phyloP scores from a whole-genome alignment of 1,140 invertebrate species.

The Panonychus citri region DNA sequence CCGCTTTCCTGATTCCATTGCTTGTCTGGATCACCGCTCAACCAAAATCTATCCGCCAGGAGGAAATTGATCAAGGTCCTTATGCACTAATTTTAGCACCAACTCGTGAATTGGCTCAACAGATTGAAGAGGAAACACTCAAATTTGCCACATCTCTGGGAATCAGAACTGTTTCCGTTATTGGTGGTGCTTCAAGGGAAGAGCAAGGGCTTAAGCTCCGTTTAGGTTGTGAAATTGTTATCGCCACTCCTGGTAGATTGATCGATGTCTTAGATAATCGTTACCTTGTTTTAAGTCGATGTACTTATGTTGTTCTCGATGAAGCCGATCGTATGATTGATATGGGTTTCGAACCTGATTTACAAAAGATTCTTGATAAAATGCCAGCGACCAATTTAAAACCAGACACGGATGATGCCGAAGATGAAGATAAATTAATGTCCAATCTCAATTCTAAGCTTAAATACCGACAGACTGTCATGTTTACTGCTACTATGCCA shows the following conservation, averaged over 20 bases:
- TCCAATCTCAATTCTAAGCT: constrained; percentile 91
- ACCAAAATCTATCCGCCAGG: constrained; percentile 38
- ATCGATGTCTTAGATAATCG: constrained; percentile 97
- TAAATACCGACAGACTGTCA: constrained; percentile 96
- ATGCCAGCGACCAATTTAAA: constrained; percentile 98
- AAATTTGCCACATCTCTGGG: constrained; percentile 89
- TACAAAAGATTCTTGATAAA: constrained; percentile 94
- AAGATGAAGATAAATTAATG: constrained; percentile 72
- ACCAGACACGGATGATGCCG: constrained; percentile 92
- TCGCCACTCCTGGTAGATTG: constrained; percentile 94
- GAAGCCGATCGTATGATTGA: constrained; percentile 94
- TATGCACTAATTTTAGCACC: constrained; percentile 97
- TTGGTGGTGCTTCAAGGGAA: constrained; percentile 88
- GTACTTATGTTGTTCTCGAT: constrained; percentile 44
- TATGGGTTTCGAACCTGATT: constrained; percentile 92
- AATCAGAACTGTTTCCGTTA: constrained; percentile 88
- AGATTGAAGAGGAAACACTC: constrained; percentile 96
- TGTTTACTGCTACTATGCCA: constrained; percentile 99
- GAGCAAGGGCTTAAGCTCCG: constrained; percentile 91
- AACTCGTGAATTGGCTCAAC: constrained; percentile 93
- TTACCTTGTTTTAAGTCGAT: constrained; percentile 68
- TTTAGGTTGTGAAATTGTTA: constrained; percentile 98
- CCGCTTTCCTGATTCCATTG: constrained; percentile 91
- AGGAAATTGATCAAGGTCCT: constrained; percentile 47
- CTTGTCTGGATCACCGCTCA: constrained; percentile 93